Evolutionary conservation across 2,888 invertebrate genomes (phyloP), one percentile per base, ranked within the genome.

Genomic region (Epirrhoe tristata): DNA sequence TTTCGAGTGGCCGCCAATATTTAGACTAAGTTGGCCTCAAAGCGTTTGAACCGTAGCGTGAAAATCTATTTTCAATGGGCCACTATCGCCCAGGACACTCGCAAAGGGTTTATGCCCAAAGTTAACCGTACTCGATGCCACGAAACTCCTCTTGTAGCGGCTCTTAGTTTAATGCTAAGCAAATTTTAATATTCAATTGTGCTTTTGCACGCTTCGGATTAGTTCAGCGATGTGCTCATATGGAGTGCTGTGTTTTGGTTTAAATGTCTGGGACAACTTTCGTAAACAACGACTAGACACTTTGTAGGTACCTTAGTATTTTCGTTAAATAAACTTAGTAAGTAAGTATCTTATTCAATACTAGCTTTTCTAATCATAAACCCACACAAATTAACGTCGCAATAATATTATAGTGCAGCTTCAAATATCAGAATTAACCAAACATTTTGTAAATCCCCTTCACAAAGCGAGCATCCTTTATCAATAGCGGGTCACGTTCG

Each of bases 51-150:
- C 84, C 84, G 88, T 84, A 88, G 90, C 91, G 91, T 92, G 93
- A 90, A 92, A 92, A 93, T 93, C 93, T 92, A 93, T 92, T 93
- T 93, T 91, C 89, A 92, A 93, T 93, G 92, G 88, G 75, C 77
- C 90, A 89, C 91, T 92, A 93, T 93, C 93, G 91, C 83, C 82
- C 89, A 88, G 89, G 88, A 87, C 89, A 86, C 87, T 80, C 81
- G 83, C 87, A 81, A 86, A 89, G 88, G 90, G 89, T 91, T 92
- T 90, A 87, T 86, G 85, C 80, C 71, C 86, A 72, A 91, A 91
- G 90, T 93, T 91, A 80, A 81, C 80, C 89, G 83, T 82, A 78
- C 86, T 85, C 85, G 85, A 86, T 86, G 86, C 86, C 85, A 84
- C 78, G 79, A 77, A 86, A 86, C 86, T 83, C 82, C 89, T 86